phyloP scores from a whole-genome alignment of 2,113 vertebrate genomes.

The Rhabdomys dilectus region DNA sequence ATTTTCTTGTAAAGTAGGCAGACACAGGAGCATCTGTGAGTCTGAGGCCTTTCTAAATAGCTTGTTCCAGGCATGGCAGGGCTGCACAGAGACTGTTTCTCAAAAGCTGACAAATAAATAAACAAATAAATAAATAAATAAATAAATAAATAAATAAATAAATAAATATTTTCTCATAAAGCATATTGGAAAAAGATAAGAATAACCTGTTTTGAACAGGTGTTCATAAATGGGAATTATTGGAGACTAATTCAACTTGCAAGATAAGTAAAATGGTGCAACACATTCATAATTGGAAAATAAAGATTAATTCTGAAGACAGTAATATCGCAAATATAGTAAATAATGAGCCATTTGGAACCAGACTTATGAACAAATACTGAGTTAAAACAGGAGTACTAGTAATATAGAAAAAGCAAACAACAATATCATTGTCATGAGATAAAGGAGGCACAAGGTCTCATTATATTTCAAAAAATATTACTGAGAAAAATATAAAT shows the following conservation, averaged over 20 bases:
- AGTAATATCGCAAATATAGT: not conserved
- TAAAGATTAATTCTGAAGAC: not conserved
- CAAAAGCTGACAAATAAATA: not conserved
- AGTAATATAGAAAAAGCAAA: not conserved
- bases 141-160: not conserved
- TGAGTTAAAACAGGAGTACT: constrained; percentile 16
- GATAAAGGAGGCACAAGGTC: not conserved
- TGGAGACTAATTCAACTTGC: not conserved
- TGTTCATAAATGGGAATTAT: not conserved
- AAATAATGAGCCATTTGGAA: constrained; percentile 2
- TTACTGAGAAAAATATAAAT: not conserved
- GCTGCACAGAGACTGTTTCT: not conserved
- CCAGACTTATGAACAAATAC: not conserved
- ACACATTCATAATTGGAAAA: not conserved
- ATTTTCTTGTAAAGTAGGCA: not conserved
- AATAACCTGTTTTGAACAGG: not conserved
- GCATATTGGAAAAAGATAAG: constrained; percentile 6
- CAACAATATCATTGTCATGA: not conserved
- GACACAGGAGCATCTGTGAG: not conserved
- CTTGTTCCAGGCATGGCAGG: not conserved
- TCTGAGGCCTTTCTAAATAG: not conserved
- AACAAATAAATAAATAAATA: not conserved
- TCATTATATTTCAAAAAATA: not conserved
- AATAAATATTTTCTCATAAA: not conserved
- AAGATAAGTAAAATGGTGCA: not conserved